Conservation (phyloP, 2,797 vertebrate species). For the Labeo calbasu region DNA sequence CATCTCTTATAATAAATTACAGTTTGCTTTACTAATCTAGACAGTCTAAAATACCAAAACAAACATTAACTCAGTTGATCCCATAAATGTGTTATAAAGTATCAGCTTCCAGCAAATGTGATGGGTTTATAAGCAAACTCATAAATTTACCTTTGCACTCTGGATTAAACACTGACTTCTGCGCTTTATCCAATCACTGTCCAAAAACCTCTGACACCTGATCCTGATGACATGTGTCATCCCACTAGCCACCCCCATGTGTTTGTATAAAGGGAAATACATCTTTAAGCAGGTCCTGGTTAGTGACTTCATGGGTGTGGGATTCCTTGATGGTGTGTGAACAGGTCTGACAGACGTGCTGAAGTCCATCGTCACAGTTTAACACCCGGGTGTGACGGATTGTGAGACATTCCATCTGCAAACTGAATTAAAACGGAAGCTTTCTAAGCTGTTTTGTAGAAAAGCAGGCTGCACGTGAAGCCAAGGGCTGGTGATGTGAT, state of each 20-base stretch:
- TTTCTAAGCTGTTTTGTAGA: slow-evolving; percentile 11
- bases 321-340: slow-evolving; percentile 40
- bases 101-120: slow-evolving; percentile 24
- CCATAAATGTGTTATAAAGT: slow-evolving; percentile 16
- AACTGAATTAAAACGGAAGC: slow-evolving; percentile 1
- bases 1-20: background rate
- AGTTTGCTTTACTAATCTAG: background rate
- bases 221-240: slow-evolving; percentile 1
- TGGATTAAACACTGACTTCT: background rate
- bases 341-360: slow-evolving; percentile 22
- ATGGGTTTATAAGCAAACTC: background rate
- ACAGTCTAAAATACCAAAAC: slow-evolving; percentile 7
- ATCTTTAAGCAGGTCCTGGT: background rate
- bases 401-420: slow-evolving; percentile 22
- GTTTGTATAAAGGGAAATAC: slow-evolving; percentile 18
- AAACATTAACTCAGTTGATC: background rate
- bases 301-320: slow-evolving; percentile 44
- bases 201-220: background rate
- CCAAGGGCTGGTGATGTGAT: slow-evolving; percentile 12
- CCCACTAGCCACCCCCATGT: background rate
- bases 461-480: background rate
- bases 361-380: slow-evolving; percentile 20
- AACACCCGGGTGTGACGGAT: slow-evolving; percentile 9
- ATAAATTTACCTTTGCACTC: background rate
- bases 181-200: background rate